Conservation (phyloP, 2,888 invertebrate genomes). For the Sepiola atlantica region DNA sequence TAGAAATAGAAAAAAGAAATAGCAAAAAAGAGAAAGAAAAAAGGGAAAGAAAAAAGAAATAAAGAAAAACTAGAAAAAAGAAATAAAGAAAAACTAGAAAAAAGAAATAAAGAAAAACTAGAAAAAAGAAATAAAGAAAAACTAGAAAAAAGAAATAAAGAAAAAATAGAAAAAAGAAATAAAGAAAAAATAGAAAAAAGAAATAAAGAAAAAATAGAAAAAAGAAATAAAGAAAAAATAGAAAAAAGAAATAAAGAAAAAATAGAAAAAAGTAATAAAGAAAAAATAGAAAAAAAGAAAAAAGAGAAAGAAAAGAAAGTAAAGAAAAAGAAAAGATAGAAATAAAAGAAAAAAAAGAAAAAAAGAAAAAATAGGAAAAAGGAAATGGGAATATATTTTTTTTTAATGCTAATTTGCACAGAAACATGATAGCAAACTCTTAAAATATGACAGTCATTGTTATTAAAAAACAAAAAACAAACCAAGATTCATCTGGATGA, state of each 20-base stretch:
- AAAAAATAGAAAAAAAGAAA: not conserved
- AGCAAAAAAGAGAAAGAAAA: no score
- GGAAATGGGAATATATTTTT: no score
- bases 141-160: no score
- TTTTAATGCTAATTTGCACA: not conserved
- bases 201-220: no score
- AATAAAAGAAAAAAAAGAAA: not conserved
- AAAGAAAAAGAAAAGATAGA: not conserved
- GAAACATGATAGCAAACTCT: not conserved
- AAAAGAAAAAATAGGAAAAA: not conserved
- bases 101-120: no score
- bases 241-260: not conserved
- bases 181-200: not conserved
- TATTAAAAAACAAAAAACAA: not conserved
- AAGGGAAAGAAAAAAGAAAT: not conserved
- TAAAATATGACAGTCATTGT: not conserved
- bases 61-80: not conserved
- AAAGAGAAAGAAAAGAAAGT: not conserved
- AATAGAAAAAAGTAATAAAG: not conserved
- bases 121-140: not conserved
- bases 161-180: not conserved
- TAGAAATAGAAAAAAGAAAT: not conserved
- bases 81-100: not conserved
- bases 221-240: not conserved
- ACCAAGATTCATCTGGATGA: not conserved